These are phyloP conservation scores for Campopleginae sp. DNA, from an alignment of 2,888 invertebrate genomes.

Conservation along the genomic window DNA sequence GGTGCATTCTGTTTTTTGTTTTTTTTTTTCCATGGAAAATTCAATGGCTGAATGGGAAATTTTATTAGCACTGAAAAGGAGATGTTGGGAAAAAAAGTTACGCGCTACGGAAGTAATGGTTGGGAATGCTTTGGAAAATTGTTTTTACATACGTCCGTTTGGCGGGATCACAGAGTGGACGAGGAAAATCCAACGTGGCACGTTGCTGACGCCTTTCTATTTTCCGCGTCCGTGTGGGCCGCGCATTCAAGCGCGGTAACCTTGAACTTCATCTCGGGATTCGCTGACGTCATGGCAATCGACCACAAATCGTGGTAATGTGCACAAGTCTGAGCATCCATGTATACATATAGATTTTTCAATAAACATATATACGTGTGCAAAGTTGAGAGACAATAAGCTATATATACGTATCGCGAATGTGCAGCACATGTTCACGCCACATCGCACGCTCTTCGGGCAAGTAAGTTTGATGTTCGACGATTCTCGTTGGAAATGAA, in stretches of 20 bases:
- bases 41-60: background rate
- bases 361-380: constrained; percentile 38
- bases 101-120: constrained; percentile 33
- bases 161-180: background rate
- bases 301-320: constrained; percentile 77
- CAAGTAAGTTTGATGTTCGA: background rate
- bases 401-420: background rate
- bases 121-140: background rate
- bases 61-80: background rate
- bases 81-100: constrained; percentile 1
- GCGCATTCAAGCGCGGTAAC: constrained; percentile 79
- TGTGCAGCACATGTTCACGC: constrained; percentile 11
- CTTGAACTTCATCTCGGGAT: constrained; percentile 83
- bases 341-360: constrained; percentile 5
- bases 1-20: background rate
- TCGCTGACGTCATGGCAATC: constrained; percentile 82
- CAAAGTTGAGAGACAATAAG: background rate
- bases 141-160: constrained; percentile 12
- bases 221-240: constrained; percentile 79
- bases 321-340: constrained; percentile 47
- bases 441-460: background rate
- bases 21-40: background rate
- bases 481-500: background rate
- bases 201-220: constrained; percentile 73
- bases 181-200: constrained; percentile 60